phyloP scores from a whole-genome alignment of 2,888 invertebrate species.

The Noctua comes region DNA sequence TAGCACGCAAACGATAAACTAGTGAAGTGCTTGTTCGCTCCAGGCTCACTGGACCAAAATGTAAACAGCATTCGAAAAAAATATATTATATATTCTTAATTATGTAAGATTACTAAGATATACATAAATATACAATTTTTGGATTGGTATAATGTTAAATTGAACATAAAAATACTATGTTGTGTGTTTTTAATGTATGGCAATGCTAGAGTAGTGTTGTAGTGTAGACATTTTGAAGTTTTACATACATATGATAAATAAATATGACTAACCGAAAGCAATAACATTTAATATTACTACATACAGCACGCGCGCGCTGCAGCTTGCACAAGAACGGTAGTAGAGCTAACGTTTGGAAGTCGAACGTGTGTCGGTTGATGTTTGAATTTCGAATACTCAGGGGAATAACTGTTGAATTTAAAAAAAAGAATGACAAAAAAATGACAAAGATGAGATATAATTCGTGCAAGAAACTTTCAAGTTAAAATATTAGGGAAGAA shows the following conservation, averaged over 20 bases:
- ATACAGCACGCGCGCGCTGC: conserved; percentile 87
- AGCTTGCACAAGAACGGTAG: conserved; percentile 65
- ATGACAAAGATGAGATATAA: conserved; percentile 7
- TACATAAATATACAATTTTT: conserved; percentile 87
- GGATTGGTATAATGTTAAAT: conserved; percentile 88
- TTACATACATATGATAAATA: conserved; percentile 85
- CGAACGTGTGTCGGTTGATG: conserved; percentile 54
- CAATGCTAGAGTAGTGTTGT: conserved; percentile 88
- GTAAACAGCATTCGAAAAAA: conserved; percentile 76
- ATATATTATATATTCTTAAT: conserved; percentile 80
- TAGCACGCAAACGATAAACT: conserved; percentile 76
- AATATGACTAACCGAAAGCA: conserved; percentile 88
- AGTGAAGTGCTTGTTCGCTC: conserved; percentile 80
- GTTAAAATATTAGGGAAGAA: neutral
- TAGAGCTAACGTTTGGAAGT: conserved; percentile 36
- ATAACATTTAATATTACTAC: conserved; percentile 82
- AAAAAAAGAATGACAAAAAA: neutral
- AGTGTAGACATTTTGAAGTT: conserved; percentile 90
- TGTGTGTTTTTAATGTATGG: conserved; percentile 89
- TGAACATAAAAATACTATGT: conserved; percentile 82
- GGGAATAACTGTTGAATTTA: neutral
- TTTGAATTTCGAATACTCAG: conserved; percentile 9
- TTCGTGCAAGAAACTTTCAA: conserved; percentile 13
- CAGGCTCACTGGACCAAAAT: conserved; percentile 87
- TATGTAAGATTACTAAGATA: conserved; percentile 77